Conservation (phyloP, 2,797 vertebrate genomes). For the Sarcophilus harrisii region DNA sequence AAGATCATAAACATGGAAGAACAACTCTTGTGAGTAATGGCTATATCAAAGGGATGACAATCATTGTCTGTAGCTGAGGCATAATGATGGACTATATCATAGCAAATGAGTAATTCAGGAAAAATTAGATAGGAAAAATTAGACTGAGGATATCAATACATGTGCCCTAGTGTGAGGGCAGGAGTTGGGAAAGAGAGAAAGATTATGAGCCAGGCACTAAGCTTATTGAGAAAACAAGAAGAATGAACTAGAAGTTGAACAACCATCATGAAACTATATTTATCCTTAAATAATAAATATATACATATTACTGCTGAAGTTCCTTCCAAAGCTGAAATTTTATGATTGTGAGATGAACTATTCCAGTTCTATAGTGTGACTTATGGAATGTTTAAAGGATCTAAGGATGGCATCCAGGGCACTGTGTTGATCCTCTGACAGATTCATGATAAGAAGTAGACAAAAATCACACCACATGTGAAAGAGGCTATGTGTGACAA, state of each 20-base stretch:
- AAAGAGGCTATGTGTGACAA: background rate
- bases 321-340: background rate
- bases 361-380: background rate
- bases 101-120: background rate
- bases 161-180: background rate
- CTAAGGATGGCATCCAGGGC: background rate
- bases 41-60: background rate
- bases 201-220: background rate
- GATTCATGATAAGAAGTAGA: background rate
- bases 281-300: background rate
- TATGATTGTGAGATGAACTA: background rate
- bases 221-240: background rate
- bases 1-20: background rate
- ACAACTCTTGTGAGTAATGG: background rate
- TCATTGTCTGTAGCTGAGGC: background rate
- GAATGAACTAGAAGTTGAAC: background rate
- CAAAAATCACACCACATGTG: background rate
- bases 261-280: background rate
- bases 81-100: background rate
- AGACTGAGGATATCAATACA: background rate
- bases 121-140: background rate
- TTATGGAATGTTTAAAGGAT: background rate
- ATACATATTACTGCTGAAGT: background rate
- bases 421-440: background rate
- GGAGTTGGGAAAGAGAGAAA: background rate